A percentile compares a stretch with the other conserved stretches of the same genome.
Evolutionary conservation across 2,888 invertebrate species (phyloP).

Genomic region (Epiperipatus broadwayi): DNA sequence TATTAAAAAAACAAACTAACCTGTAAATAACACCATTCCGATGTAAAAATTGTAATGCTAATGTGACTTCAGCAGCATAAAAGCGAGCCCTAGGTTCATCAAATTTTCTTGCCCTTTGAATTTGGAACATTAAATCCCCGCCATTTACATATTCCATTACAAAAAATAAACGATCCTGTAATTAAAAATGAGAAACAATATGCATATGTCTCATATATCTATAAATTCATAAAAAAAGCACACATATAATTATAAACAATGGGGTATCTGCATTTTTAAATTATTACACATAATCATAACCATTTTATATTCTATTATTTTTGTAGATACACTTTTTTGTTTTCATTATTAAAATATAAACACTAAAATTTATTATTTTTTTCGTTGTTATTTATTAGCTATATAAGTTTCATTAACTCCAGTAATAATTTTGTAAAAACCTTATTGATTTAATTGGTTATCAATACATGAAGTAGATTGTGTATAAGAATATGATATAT

Average conservation of each 20-base stretch:
- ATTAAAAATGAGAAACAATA: constrained; percentile 11
- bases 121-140: constrained; percentile 91
- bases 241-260: too few species aligned
- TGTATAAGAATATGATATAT: too few species aligned
- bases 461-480: too few species aligned
- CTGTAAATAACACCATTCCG: constrained; percentile 85
- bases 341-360: too few species aligned
- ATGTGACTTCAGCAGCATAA: constrained; percentile 94
- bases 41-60: constrained; percentile 92
- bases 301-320: too few species aligned
- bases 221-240: neutral
- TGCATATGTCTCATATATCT: neutral
- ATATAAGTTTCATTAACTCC: too few species aligned
- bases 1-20: constrained; percentile 23
- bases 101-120: constrained; percentile 91
- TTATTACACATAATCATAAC: too few species aligned
- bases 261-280: neutral
- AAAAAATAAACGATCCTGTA: constrained; percentile 74
- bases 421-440: too few species aligned
- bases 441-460: too few species aligned
- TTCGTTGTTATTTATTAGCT: too few species aligned
- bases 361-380: too few species aligned
- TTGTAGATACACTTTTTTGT: too few species aligned
- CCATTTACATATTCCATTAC: constrained; percentile 99
- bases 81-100: constrained; percentile 83